phyloP scores from a whole-genome alignment of 2,113 vertebrate genomes.

The Lepisosteus osseus region DNA sequence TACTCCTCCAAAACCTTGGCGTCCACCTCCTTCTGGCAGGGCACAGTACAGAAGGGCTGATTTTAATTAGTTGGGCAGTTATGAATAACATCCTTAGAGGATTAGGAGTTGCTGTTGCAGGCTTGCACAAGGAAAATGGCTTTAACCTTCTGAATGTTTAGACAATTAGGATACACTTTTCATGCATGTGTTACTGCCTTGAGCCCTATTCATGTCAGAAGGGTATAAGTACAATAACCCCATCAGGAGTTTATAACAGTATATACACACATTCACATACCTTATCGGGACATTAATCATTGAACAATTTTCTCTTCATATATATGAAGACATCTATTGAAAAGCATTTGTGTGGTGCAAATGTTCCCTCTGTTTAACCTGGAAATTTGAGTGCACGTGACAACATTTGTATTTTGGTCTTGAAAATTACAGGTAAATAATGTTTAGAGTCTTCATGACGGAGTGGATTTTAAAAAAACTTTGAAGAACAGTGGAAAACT shows the following conservation, averaged over 20 bases:
- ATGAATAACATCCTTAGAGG: conserved; percentile 79
- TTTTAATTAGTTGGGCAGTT: conserved; percentile 78
- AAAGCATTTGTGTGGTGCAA: too few relatives aligned
- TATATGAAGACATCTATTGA: too few relatives aligned
- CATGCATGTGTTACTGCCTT: background rate
- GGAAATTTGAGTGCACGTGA: too few relatives aligned
- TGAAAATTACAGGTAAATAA: too few relatives aligned
- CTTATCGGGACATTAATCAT: too few relatives aligned
- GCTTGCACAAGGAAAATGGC: conserved; percentile 30
- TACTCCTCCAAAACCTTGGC: conserved; percentile 73
- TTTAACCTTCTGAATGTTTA: conserved; percentile 11
- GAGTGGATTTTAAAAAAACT: background rate
- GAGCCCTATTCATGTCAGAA: conserved; percentile 17
- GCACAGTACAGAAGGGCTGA: conserved; percentile 63
- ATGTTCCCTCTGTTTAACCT: too few relatives aligned
- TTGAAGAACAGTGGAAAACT: background rate
- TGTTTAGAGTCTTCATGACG: too few relatives aligned
- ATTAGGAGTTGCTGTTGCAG: conserved; percentile 48
- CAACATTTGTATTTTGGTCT: too few relatives aligned
- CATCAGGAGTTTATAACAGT: too few relatives aligned
- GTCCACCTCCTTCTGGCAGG: conserved; percentile 59
- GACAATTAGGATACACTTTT: background rate
- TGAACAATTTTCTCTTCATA: too few relatives aligned
- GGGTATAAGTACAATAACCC: too few relatives aligned
- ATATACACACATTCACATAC: too few relatives aligned